Evolutionary conservation across 2,113 vertebrate genomes (phyloP), one percentile per base, ranked within the genome.

Genomic region (Sitta europaea): DNA sequence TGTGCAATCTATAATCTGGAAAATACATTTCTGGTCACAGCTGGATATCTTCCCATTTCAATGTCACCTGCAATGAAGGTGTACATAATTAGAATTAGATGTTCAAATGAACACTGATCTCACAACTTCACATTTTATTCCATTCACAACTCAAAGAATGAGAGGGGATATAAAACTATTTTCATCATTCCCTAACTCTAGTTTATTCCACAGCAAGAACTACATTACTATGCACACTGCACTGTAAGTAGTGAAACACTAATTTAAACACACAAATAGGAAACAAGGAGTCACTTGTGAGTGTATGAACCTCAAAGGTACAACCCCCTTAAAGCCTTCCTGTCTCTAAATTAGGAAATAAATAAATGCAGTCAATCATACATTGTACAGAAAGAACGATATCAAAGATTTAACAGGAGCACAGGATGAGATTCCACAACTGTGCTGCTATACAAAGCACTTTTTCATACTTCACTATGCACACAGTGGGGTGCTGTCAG

Each of bases 11-110:
- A 88, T 95, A 98, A 55, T 98, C 96, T 95, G 97, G 97, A 98
- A 98, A 98, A 97, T 97, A 97, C 92, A 97, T 96, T 97, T 98
- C 98, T 98, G 96, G 97, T 97, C 98, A 97, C 97, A 97, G 97
- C 81, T 97, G 97, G 94, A 29, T 90, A 96, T 96, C 95, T 95
- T 98, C 72, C 85, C 70, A 94, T 92, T 96, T 96, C 87, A 97
- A 90, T 96, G 28, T 97, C 88, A 97, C 85, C 98, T 98, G 94
- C 92, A 98, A 97, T 1, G 5, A 95, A 97, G 53, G 80, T 85
- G 51, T 9, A 86, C 8, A 45, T 27, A 70, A 84, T 18, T 47
- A 57, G 40, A 94, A 77, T 89, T 40, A 67, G 45, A 61, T 62
- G 6, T 14, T 93, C 59, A 86, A 78, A 88, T 40, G 8, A 86